Evolutionary conservation across 2,797 vertebrate species (phyloP), one percentile per base, ranked within the genome.

Genomic region (Okamejei kenojei): DNA sequence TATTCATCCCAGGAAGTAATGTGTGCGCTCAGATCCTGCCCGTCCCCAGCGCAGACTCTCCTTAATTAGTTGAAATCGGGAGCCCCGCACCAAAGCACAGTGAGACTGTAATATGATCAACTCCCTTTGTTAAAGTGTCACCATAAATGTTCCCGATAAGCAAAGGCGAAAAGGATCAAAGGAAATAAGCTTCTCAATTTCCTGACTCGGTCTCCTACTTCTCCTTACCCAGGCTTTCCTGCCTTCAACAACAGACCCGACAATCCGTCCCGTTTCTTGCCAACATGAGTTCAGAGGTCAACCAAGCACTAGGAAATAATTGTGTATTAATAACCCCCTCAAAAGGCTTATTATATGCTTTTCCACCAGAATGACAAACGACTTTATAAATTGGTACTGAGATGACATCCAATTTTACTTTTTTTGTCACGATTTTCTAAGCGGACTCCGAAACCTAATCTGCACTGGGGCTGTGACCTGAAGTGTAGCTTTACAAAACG

Each of bases 101-200:
- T 96, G 96, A 95, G 96, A 94, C 96, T 96, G 96, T 96, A 97
- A 97, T 97, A 95, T 96, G 96, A 97, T 96, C 96, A 97, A 97
- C 96, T 96, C 96, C 96, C 95, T 97, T 97, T 98, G 96, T 98
- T 96, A 96, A 96, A 93, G 96, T 97, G 97, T 97, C 96, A 97
- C 96, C 97, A 96, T 97, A 97, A 98, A 97, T 98, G 97, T 97
- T 98, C 97, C 97, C 95, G 97, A 98, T 97, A 97, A 97, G 97
- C 95, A 94, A 95, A 96, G 95, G 96, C 96, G 95, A 94, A 95
- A 94, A 94, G 96, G 97, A 97, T 97, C 97, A 97, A 97, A 97
- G 97, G 96, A 95, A 97, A 96, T 96, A 96, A 97, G 97, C 96
- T 94, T 95, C 95, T 96, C 96, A 94, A 95, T 96, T 96, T 96